A percentile compares a stretch with the other conserved stretches of the same genome.
Conservation (phyloP, 2,113 vertebrate species). For the Grallaria varia region DNA sequence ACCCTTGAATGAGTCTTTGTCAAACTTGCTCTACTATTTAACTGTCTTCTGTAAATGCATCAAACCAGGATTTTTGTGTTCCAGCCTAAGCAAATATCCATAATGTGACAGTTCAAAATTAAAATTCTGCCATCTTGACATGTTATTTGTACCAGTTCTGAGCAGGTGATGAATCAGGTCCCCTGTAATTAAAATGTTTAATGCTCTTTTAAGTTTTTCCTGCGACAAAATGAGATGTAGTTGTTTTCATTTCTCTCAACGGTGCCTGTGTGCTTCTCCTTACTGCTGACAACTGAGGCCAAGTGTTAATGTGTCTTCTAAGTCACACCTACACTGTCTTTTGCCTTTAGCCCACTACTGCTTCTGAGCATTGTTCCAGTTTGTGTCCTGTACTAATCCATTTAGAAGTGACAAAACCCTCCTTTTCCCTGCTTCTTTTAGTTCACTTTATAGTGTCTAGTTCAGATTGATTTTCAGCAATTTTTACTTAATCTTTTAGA, state of each 20-base stretch:
- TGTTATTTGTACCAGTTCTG: background rate
- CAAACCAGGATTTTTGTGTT: background rate
- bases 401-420: background rate
- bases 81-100: slow-evolving; percentile 16
- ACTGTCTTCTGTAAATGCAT: background rate
- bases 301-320: background rate
- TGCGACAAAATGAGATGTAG: background rate
- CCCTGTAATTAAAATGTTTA: slow-evolving; percentile 35
- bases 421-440: background rate
- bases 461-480: background rate
- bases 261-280: background rate
- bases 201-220: background rate
- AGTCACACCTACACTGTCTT: background rate
- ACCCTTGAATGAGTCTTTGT: background rate
- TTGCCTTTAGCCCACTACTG: background rate
- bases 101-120: slow-evolving; percentile 18
- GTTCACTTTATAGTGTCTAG: background rate
- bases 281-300: background rate
- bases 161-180: background rate
- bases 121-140: slow-evolving; percentile 5
- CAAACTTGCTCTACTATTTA: slow-evolving; percentile 14
- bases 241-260: background rate
- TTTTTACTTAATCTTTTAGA: background rate
- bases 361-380: background rate
- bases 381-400: background rate